Conservation (phyloP, 1,140 invertebrate genomes). For the Drosophila bifasciata region DNA sequence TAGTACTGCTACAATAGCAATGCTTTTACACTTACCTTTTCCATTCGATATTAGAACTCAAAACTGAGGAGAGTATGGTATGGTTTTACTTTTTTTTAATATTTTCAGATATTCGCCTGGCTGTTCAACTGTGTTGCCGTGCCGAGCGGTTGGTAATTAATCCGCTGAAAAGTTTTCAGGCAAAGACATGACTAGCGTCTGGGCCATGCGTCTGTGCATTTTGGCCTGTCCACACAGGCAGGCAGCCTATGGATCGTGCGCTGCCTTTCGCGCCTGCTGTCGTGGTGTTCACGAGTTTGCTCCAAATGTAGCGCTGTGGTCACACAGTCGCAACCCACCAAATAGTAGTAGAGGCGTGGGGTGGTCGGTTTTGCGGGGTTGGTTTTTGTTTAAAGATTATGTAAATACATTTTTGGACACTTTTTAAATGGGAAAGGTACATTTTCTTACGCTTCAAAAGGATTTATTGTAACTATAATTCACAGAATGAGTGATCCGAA, state of each 20-base stretch:
- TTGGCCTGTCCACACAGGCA: conserved; percentile 9
- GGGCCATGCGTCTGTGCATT: neutral
- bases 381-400: conserved; percentile 9
- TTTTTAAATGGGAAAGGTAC: conserved; percentile 3
- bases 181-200: conserved; percentile 18
- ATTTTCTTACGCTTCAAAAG: neutral
- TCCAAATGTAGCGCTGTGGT: conserved; percentile 16
- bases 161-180: conserved; percentile 6
- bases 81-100: no score
- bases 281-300: conserved; percentile 34
- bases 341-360: conserved; percentile 5
- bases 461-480: neutral
- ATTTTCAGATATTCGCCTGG: no score
- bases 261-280: conserved; percentile 23
- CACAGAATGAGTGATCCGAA: neutral
- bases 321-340: conserved; percentile 3
- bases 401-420: conserved; percentile 18
- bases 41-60: no score
- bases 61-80: no score
- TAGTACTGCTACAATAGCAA: no score
- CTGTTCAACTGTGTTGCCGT: neutral
- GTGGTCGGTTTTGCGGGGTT: neutral
- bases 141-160: conserved; percentile 24
- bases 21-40: no score
- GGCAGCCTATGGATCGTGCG: conserved; percentile 20